phyloP scores from a whole-genome alignment of 2,888 invertebrate genomes.

The Heterodera filipjevi region DNA sequence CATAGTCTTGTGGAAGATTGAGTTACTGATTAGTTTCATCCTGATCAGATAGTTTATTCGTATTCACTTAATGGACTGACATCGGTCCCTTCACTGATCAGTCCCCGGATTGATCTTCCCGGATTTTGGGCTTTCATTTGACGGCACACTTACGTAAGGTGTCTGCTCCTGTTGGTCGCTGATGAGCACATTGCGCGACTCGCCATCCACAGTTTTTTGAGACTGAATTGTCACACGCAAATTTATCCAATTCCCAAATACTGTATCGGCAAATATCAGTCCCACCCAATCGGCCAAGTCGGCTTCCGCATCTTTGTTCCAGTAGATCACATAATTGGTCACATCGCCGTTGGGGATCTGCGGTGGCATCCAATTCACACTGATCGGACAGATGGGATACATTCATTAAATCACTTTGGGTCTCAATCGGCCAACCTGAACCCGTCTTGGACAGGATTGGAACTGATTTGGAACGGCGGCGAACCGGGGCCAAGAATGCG shows the following conservation, averaged over 20 bases:
- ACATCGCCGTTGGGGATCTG: slow-evolving; percentile 59
- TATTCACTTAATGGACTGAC: too few species aligned
- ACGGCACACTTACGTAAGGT: slow-evolving; percentile 46
- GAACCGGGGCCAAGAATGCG: slow-evolving; percentile 60
- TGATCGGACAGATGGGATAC: slow-evolving; percentile 13
- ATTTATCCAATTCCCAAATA: neutral
- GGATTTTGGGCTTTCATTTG: neutral
- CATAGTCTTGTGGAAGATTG: too few species aligned
- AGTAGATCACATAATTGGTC: slow-evolving; percentile 59
- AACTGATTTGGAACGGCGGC: slow-evolving; percentile 50
- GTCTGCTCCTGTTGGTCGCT: slow-evolving; percentile 58
- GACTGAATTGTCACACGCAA: slow-evolving; percentile 28
- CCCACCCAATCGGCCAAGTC: slow-evolving; percentile 54
- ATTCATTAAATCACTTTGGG: neutral
- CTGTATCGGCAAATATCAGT: neutral
- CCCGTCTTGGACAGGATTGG: slow-evolving; percentile 59
- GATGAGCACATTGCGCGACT: slow-evolving; percentile 35
- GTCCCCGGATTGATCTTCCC: neutral
- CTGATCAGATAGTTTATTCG: too few species aligned
- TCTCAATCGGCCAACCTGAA: neutral
- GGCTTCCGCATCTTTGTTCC: slow-evolving; percentile 60
- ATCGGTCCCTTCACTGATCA: too few species aligned
- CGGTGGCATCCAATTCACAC: slow-evolving; percentile 60
- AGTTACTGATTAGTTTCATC: too few species aligned
- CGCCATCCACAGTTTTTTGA: slow-evolving; percentile 53